These are phyloP conservation scores for Ophion ventricosus DNA, from an alignment of 2,888 invertebrate species.

Conservation along the genomic window DNA sequence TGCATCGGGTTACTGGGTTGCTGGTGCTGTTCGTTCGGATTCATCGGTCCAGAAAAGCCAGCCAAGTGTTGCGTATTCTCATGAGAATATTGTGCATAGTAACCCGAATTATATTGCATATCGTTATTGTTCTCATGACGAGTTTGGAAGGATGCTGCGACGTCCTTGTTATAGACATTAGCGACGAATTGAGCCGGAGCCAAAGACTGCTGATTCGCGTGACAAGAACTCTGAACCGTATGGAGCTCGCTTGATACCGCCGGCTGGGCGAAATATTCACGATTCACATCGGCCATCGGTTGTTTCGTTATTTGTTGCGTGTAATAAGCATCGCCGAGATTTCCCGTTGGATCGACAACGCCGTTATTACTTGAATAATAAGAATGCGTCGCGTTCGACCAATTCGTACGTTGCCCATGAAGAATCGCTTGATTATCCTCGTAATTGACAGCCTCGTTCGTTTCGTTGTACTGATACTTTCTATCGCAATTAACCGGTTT, in stretches of 20 bases:
- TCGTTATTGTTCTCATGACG: constrained; percentile 38
- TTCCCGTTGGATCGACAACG: constrained; percentile 55
- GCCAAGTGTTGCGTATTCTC: constrained; percentile 54
- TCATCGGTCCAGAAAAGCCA: constrained; percentile 40
- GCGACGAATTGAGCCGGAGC: constrained; percentile 21
- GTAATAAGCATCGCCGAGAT: constrained; percentile 67
- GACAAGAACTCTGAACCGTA: constrained; percentile 26
- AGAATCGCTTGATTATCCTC: constrained; percentile 39
- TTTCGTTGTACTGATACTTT: constrained; percentile 34
- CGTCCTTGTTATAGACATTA: constrained; percentile 41
- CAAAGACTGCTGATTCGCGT: constrained; percentile 1
- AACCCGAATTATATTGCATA: constrained; percentile 42
- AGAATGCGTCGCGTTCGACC: constrained; percentile 39
- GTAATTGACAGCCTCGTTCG: constrained; percentile 37
- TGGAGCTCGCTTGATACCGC: constrained; percentile 13
- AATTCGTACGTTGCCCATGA: constrained; percentile 26
- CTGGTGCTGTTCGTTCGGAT: constrained; percentile 44
- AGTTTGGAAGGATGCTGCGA: neutral
- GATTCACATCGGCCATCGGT: constrained; percentile 48
- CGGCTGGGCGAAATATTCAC: constrained; percentile 57
- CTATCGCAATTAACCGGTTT: constrained; percentile 44
- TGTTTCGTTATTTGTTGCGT: constrained; percentile 69
- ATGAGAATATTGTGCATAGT: constrained; percentile 51
- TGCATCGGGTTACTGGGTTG: constrained; percentile 46
- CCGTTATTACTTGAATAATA: constrained; percentile 65